Evolutionary conservation across 2,797 vertebrate genomes (phyloP), one percentile per base, ranked within the genome.

Genomic region (Sebastes itinus): DNA sequence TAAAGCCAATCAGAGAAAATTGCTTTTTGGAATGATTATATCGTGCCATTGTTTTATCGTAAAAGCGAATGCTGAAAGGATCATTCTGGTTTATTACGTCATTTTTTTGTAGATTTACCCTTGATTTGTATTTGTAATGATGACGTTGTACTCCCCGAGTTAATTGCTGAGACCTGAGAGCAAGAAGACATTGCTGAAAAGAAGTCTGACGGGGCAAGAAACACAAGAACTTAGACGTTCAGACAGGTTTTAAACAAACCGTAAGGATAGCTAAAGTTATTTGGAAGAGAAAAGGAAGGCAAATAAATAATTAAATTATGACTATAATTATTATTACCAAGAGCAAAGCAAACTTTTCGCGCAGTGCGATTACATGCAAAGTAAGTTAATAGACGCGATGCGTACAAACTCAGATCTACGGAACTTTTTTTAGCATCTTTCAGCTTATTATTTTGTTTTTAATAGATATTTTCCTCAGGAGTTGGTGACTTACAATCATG

Each of bases 1-100:
- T 13, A 13, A 62, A 68, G 76, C 27, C 62, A 72, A 59, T 78
- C 72, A 76, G 38, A 59, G 70, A 22, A 58, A 82, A 77, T 18
- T 20, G 65, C 46, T 68, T 81, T 77, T 72, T 27, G 49, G 28
- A 76, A 27, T 42, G 46, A 49, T 38, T 56, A 56, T 13, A 70
- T 81, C 30, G 72, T 62, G 18, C 16, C 0, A 14, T 74, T 49
- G 22, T 22, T 52, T 68, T 55, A 67, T 60, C 66, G 6, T 74
- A 69, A 81, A 86, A 71, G 46, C 25, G 38, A 33, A 75, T n/a
- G 16, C 22, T 68, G 23, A 42, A 46, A 63, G 12, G 23, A 27
- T 58, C 49, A 58, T 38, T 58, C 2, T 1, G 3, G 8, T 49
- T 77, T n/a, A 65, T 66, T 55, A 58, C 35, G 35, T 33, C 2